Evolutionary conservation across 2,797 vertebrate genomes (phyloP).

Genomic region (Phylloscopus collybita): DNA sequence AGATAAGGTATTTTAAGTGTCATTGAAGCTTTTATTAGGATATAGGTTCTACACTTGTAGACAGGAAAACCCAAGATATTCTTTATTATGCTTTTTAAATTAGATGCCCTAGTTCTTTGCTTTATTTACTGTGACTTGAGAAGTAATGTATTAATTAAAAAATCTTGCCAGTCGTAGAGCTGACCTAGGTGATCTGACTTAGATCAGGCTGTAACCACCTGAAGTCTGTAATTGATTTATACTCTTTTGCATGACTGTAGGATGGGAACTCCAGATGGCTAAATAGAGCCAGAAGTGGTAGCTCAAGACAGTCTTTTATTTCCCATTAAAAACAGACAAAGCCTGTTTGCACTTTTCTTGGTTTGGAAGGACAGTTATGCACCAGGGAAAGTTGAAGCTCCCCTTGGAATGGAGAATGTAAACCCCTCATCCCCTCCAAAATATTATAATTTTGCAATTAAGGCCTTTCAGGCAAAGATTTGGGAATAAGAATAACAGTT

Average conservation of each 20-base stretch:
- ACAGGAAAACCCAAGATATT: background rate
- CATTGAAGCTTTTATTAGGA: background rate
- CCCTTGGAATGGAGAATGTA: too few relatives aligned
- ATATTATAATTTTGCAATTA: too few relatives aligned
- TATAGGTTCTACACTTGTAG: background rate
- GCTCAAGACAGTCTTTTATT: background rate
- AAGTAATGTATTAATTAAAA: background rate
- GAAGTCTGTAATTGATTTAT: background rate
- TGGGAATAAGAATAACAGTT: too few relatives aligned
- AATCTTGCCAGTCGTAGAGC: background rate
- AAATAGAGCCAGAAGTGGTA: background rate
- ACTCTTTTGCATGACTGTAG: background rate
- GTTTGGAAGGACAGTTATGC: too few relatives aligned
- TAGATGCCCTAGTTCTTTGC: background rate
- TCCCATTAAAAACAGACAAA: background rate
- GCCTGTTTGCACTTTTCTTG: background rate
- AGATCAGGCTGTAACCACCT: background rate
- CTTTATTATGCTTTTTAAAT: background rate
- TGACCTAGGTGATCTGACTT: background rate
- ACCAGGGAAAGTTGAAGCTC: too few relatives aligned
- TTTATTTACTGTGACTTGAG: background rate
- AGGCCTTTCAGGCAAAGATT: too few relatives aligned
- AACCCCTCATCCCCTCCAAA: too few relatives aligned
- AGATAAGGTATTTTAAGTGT: background rate
- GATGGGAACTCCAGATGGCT: background rate